Conservation (phyloP, 2,113 vertebrate species). For the Catharus bicknelli region DNA sequence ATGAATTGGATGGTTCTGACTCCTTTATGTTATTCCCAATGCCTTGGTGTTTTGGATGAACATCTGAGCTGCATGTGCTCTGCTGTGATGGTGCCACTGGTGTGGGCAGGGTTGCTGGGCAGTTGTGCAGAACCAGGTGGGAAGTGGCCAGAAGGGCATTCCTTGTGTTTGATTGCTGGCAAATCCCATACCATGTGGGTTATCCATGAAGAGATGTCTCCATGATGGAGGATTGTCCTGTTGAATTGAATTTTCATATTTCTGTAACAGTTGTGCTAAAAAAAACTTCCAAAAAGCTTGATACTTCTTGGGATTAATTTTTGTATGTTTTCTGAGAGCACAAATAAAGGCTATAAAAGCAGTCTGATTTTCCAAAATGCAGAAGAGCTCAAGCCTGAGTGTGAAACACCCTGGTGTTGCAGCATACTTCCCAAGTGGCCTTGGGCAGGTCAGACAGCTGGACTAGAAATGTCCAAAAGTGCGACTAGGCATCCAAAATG, state of each 20-base stretch:
- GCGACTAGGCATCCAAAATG: not conserved
- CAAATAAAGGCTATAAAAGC: not conserved
- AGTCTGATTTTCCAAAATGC: not conserved
- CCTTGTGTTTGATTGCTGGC: not conserved
- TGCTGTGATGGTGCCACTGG: not conserved
- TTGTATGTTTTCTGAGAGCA: not conserved
- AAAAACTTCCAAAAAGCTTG: not conserved
- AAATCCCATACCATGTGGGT: not conserved
- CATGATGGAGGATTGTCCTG: accelerated
- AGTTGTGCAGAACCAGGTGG: not conserved
- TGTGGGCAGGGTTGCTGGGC: not conserved
- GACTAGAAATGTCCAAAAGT: not conserved
- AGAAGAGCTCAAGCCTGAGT: not conserved
- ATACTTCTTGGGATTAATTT: not conserved
- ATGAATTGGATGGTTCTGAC: not conserved
- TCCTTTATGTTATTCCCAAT: not conserved
- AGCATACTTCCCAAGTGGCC: not conserved
- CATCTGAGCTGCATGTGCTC: not conserved
- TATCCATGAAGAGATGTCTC: not conserved
- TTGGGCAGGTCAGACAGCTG: not conserved
- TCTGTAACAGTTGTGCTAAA: not conserved
- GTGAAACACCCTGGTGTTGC: not conserved
- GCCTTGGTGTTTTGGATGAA: not conserved
- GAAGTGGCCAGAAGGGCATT: not conserved
- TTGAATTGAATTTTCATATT: not conserved